Evolutionary conservation across 2,797 vertebrate species (phyloP).

Genomic region (Scleropages formosus): DNA sequence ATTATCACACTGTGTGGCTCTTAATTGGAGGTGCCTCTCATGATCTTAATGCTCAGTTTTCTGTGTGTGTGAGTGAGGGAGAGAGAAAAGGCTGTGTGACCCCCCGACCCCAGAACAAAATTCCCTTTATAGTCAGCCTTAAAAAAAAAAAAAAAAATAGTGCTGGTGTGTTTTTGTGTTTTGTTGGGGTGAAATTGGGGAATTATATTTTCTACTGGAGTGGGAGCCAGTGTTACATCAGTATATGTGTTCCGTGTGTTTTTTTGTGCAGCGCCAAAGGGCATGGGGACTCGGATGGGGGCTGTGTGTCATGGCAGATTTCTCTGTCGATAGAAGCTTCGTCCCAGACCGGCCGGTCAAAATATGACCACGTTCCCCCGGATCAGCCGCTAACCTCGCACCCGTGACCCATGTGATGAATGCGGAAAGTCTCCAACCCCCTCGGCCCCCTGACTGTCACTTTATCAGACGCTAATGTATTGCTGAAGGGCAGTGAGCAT

Average conservation of each 20-base stretch:
- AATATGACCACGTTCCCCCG: constrained; percentile 42
- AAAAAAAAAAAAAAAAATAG: too few relatives aligned
- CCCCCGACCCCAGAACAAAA: too few relatives aligned
- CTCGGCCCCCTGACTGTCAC: constrained; percentile 33
- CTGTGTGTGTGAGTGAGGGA: neutral
- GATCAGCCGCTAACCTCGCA: constrained; percentile 41
- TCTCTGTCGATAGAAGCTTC: constrained; percentile 32
- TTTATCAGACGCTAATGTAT: neutral
- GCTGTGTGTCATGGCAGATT: neutral
- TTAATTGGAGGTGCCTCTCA: neutral
- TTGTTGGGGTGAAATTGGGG: too few relatives aligned
- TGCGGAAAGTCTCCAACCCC: constrained; percentile 52
- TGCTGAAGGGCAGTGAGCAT: neutral
- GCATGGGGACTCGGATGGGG: neutral
- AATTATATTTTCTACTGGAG: too few relatives aligned
- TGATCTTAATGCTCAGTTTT: too few relatives aligned
- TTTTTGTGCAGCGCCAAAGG: neutral
- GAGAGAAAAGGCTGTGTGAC: neutral
- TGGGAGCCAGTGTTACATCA: too few relatives aligned
- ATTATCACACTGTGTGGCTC: neutral
- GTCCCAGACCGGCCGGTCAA: constrained; percentile 43
- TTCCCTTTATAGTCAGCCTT: too few relatives aligned
- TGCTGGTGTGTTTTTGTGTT: too few relatives aligned
- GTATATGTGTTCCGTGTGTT: neutral
- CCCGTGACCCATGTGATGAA: constrained; percentile 61